Percentiles rank a stretch among this genome's conserved stretches.
phyloP scores from a whole-genome alignment of 1,140 invertebrate genomes.

The Pararge aegeria region DNA sequence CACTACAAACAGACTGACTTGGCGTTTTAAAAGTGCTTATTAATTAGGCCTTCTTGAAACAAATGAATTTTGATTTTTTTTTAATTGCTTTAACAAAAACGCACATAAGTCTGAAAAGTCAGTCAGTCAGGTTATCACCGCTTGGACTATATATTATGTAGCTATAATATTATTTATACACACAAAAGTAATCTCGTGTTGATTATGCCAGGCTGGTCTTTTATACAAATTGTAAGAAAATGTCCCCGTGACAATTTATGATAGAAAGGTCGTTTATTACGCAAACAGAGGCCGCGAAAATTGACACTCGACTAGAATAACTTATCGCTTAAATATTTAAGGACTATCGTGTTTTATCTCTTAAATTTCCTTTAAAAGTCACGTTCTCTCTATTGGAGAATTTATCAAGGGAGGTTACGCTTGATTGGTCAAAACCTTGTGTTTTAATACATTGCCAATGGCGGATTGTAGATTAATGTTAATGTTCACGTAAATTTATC shows the following conservation, averaged over 20 bases:
- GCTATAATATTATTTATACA: no score
- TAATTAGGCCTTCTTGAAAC: no score
- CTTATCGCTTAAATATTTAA: conserved; percentile 4
- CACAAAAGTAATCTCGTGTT: no score
- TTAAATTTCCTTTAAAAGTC: conserved; percentile 3
- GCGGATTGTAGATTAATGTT: neutral
- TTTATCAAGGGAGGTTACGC: neutral
- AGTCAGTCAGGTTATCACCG: no score
- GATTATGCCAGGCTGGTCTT: no score
- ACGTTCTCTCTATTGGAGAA: neutral
- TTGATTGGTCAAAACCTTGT: neutral
- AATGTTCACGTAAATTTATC: neutral
- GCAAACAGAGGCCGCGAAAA: conserved; percentile 7
- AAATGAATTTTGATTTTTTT: no score
- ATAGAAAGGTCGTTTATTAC: conserved; percentile 1
- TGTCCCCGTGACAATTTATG: neutral
- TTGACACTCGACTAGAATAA: conserved; percentile 2
- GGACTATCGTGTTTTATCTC: conserved; percentile 2
- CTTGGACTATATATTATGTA: no score
- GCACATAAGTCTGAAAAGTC: no score
- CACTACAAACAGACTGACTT: no score
- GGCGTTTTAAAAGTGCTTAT: no score
- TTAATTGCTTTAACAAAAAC: no score
- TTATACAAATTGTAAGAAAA: neutral
- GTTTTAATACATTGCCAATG: neutral